These are phyloP conservation scores for Enteromius argenteus DNA, from an alignment of 2,797 vertebrate genomes.

Conservation along the genomic window DNA sequence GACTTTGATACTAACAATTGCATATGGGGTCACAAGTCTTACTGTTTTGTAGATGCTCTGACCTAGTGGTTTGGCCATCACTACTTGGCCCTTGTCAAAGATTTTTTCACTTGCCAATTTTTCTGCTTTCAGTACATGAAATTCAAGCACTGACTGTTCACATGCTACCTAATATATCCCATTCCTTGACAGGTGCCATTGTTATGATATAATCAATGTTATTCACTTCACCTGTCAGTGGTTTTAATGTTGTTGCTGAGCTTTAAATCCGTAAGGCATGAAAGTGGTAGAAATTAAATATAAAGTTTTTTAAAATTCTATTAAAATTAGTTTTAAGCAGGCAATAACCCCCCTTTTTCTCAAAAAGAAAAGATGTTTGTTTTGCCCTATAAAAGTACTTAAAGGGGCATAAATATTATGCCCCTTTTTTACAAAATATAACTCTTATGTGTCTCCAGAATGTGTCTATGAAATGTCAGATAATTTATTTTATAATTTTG, in stretches of 20 bases:
- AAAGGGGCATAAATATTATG: too few species aligned
- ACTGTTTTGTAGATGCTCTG: background rate
- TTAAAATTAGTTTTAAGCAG: background rate
- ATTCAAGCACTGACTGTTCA: background rate
- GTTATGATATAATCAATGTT: background rate
- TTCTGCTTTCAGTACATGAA: background rate
- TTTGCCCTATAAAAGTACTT: conserved; percentile 2
- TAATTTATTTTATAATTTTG: too few species aligned
- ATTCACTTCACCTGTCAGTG: background rate
- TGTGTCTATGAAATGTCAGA: too few species aligned
- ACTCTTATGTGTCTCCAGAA: too few species aligned
- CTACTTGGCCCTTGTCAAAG: background rate
- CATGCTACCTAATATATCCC: background rate
- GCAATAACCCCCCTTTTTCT: background rate
- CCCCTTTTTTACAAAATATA: too few species aligned
- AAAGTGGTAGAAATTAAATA: background rate
- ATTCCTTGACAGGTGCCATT: background rate
- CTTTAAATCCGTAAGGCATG: background rate
- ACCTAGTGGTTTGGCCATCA: background rate
- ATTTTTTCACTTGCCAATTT: background rate
- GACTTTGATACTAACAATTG: background rate
- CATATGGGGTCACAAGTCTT: background rate
- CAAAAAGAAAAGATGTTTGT: background rate
- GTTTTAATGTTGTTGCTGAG: background rate
- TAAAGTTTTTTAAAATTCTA: background rate